These are phyloP conservation scores for Callyntrura guangdongensis DNA, from an alignment of 2,888 invertebrate genomes.

Conservation along the genomic window DNA sequence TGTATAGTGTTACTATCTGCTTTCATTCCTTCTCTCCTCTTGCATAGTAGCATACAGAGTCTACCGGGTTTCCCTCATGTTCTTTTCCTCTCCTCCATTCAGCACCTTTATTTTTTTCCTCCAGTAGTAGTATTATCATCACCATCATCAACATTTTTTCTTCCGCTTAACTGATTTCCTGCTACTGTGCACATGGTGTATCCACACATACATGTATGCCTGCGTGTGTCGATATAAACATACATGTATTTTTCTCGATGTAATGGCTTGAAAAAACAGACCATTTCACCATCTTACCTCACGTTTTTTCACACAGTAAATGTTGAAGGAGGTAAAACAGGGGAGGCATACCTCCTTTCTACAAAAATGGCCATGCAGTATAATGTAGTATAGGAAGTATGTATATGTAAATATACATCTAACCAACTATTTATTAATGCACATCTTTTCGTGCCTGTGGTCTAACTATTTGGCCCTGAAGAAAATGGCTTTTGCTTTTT, in stretches of 20 bases:
- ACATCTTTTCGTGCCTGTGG: too few relatives aligned
- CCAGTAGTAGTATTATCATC: conserved; percentile 2
- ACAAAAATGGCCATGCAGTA: neutral
- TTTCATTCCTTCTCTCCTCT: neutral
- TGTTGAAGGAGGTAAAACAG: conserved; percentile 42
- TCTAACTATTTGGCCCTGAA: neutral
- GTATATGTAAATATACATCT: neutral
- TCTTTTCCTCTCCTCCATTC: conserved; percentile 19
- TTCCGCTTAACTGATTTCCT: neutral
- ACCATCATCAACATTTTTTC: conserved; percentile 9
- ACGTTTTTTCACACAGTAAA: conserved; percentile 26
- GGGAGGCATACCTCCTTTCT: neutral
- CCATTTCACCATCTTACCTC: conserved; percentile 69
- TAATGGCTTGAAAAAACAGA: conserved; percentile 78
- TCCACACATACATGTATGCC: conserved; percentile 1
- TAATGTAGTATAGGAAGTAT: neutral
- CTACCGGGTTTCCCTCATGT: conserved; percentile 21
- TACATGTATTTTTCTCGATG: conserved; percentile 49
- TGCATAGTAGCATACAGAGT: conserved; percentile 54
- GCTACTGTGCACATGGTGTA: conserved; percentile 30
- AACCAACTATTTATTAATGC: neutral
- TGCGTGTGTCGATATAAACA: neutral
- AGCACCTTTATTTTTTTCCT: conserved; percentile 30
- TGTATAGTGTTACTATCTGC: conserved; percentile 2
- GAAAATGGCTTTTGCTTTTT: conserved; percentile 45